A percentile compares a stretch with the other conserved stretches of the same genome.
Evolutionary conservation across 2,888 invertebrate genomes (phyloP).

Genomic region (Phengaris alcon): DNA sequence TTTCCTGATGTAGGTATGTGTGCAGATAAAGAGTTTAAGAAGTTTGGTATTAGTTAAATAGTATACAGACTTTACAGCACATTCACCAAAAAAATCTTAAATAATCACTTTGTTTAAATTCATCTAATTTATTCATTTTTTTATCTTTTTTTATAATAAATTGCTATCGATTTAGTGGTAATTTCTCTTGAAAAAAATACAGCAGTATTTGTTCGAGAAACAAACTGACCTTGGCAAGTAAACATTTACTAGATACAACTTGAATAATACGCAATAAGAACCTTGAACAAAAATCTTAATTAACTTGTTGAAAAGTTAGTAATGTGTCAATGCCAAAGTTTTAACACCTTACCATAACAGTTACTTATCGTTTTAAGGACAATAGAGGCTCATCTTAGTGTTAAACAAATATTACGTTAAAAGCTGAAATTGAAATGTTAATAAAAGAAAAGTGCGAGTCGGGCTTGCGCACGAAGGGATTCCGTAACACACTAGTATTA

Average conservation of each 20-base stretch:
- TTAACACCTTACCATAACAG: neutral
- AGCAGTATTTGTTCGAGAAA: constrained; percentile 1
- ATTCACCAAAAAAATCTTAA: no score
- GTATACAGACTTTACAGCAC: no score
- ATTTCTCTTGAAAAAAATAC: constrained; percentile 5
- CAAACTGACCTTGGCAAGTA: neutral
- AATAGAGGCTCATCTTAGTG: neutral
- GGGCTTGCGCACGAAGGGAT: no score
- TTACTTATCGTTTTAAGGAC: neutral
- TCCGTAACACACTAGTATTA: no score
- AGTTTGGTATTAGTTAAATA: no score
- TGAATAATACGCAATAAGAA: constrained; percentile 21
- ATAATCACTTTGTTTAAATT: no score
- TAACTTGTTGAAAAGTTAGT: constrained; percentile 24
- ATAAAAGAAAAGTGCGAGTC: no score
- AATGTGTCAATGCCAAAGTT: constrained; percentile 28
- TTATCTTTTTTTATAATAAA: neutral
- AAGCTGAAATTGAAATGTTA: neutral
- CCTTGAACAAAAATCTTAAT: constrained; percentile 24
- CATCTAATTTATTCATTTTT: neutral
- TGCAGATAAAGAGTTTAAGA: no score
- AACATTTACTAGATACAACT: constrained; percentile 23
- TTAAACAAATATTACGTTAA: neutral
- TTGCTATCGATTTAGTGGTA: neutral
- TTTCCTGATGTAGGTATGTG: no score